These are phyloP conservation scores for Axea sp. DNA, from an alignment of 2,888 invertebrate species.

Conservation along the genomic window DNA sequence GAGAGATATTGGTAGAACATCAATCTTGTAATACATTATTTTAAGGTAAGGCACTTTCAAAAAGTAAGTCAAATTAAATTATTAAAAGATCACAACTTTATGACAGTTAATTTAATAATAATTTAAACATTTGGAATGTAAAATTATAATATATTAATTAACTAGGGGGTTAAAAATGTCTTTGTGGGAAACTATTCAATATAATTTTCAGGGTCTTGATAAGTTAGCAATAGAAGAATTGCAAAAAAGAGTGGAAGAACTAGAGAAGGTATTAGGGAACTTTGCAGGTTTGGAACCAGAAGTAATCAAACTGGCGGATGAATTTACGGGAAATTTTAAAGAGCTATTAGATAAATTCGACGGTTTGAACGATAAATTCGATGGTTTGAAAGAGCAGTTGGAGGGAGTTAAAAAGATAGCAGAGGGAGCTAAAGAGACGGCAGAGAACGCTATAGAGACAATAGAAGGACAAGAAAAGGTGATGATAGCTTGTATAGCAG, in stretches of 20 bases:
- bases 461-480: constrained; percentile 15
- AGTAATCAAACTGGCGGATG: no score
- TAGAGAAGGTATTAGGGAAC: no score
- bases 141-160: constrained; percentile 23
- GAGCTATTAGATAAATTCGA: not conserved
- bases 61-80: constrained; percentile 24
- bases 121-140: constrained; percentile 18
- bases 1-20: constrained; percentile 32
- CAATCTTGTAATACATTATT: constrained; percentile 14
- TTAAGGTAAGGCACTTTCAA: constrained; percentile 19
- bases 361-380: no score
- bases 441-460: not conserved
- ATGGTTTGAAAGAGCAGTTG: no score
- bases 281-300: no score
- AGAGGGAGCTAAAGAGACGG: not conserved
- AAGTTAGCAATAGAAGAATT: constrained; percentile 3
- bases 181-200: no score
- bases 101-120: constrained; percentile 19
- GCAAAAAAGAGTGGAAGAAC: no score
- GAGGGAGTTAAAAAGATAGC: no score
- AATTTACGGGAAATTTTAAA: not conserved
- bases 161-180: constrained; percentile 13
- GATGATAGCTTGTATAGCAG: constrained; percentile 9
- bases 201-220: no score
- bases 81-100: constrained; percentile 17